A percentile compares a stretch with the other conserved stretches of the same genome.
phyloP scores from a whole-genome alignment of 2,113 vertebrate genomes.

The Dicentrarchus labrax region DNA sequence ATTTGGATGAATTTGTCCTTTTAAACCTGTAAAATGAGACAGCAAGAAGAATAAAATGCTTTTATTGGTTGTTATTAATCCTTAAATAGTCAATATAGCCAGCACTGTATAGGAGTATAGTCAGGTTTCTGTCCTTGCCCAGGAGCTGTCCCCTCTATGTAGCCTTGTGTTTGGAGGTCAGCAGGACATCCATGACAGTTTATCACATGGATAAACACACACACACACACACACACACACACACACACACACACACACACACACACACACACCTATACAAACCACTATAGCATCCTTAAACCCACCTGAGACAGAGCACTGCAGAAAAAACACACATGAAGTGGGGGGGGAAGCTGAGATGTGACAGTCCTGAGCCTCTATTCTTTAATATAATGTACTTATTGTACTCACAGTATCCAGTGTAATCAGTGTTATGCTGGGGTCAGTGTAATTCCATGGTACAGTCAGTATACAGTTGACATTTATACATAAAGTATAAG shows the following conservation, averaged over 20 bases:
- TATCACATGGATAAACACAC: background rate
- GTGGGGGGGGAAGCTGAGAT: background rate
- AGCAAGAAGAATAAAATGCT: no score
- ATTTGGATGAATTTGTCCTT: background rate
- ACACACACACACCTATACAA: background rate
- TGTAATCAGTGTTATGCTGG: background rate
- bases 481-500: no score
- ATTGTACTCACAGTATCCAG: no score
- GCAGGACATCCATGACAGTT: slow-evolving; percentile 35
- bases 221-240: slow-evolving; percentile 13
- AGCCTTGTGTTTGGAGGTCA: slow-evolving; percentile 46
- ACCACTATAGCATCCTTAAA: background rate
- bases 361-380: background rate
- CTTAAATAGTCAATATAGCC: background rate
- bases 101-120: background rate
- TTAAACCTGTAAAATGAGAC: background rate
- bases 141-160: background rate
- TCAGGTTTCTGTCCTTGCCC: background rate
- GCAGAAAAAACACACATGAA: slow-evolving; percentile 16
- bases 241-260: background rate
- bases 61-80: background rate
- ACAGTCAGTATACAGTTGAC: no score
- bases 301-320: slow-evolving; percentile 33
- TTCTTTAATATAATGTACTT: background rate
- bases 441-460: background rate